A percentile compares a stretch with the other conserved stretches of the same genome.
phyloP scores from a whole-genome alignment of 2,888 invertebrate genomes.

The Baronia brevicornis region DNA sequence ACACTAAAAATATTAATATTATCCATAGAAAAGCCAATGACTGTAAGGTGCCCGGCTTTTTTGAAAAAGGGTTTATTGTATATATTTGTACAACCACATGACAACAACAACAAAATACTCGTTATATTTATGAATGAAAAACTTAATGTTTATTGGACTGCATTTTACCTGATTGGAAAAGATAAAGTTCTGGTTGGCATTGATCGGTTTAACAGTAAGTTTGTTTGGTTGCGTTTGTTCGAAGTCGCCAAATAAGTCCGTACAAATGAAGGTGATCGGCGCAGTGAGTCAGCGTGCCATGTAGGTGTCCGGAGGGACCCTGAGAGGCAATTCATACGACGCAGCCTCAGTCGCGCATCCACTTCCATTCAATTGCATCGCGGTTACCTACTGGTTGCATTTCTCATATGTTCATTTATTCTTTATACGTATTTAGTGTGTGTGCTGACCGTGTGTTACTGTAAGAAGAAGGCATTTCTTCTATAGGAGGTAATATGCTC shows the following conservation, averaged over 20 bases:
- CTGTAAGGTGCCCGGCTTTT: too few relatives aligned
- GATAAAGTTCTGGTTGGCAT: constrained; percentile 31
- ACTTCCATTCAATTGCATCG: constrained; percentile 23
- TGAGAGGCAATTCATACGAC: constrained; percentile 31
- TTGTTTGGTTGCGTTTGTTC: constrained; percentile 49
- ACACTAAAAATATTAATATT: too few relatives aligned
- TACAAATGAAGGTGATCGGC: constrained; percentile 65
- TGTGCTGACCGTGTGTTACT: constrained; percentile 11
- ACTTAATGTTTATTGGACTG: constrained; percentile 7
- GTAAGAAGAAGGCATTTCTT: too few relatives aligned
- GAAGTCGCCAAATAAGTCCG: constrained; percentile 72
- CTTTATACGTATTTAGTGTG: constrained; percentile 16
- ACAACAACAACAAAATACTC: neutral
- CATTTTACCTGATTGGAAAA: constrained; percentile 8
- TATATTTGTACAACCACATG: neutral
- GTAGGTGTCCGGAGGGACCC: constrained; percentile 51
- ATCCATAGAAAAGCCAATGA: too few relatives aligned
- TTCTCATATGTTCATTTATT: constrained; percentile 30
- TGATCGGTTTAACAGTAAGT: constrained; percentile 35
- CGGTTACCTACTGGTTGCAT: constrained; percentile 23
- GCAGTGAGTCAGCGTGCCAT: constrained; percentile 50
- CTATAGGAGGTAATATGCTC: too few relatives aligned
- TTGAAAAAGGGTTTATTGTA: neutral
- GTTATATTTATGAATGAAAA: constrained; percentile 12
- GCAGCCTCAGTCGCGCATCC: constrained; percentile 43